Conservation (phyloP, 2,797 vertebrate genomes). For the Urophycis tenuis region DNA sequence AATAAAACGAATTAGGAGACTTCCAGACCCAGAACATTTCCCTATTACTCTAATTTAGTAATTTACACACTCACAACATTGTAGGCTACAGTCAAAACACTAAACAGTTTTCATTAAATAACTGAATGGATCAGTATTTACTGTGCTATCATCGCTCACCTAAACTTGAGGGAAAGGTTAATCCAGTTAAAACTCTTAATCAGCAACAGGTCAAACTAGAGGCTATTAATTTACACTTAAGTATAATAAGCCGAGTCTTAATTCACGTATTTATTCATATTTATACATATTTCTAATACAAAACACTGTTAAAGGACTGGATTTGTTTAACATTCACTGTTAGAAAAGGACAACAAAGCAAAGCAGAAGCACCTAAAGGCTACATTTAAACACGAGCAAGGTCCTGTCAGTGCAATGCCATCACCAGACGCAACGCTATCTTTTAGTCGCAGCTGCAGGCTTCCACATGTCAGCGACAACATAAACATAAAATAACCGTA, state of each 20-base stretch:
- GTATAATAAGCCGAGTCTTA: not conserved
- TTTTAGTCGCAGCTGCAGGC: constrained; percentile 40
- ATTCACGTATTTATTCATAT: not conserved
- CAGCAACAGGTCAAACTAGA: not conserved
- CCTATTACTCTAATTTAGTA: constrained; percentile 2
- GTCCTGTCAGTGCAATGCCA: constrained; percentile 13
- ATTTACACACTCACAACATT: not conserved
- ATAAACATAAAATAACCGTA: constrained; percentile 34
- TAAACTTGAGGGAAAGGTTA: not conserved
- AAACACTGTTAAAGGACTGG: not conserved
- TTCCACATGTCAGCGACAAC: constrained; percentile 47
- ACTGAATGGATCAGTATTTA: not conserved
- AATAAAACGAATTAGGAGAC: constrained; percentile 49
- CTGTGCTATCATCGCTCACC: not conserved
- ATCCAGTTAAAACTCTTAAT: not conserved
- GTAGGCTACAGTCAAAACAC: not conserved
- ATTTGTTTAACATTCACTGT: not conserved
- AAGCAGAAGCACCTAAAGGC: not conserved
- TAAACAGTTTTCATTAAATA: not conserved
- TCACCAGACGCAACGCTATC: constrained; percentile 12
- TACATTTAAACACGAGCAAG: constrained; percentile 6
- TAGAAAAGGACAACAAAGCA: not conserved
- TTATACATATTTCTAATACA: not conserved
- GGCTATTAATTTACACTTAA: not conserved
- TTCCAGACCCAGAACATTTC: constrained; percentile 47